Base-by-base conservation (phyloP, 2,888 invertebrate species). In the Frankliniella fusca region DNA sequence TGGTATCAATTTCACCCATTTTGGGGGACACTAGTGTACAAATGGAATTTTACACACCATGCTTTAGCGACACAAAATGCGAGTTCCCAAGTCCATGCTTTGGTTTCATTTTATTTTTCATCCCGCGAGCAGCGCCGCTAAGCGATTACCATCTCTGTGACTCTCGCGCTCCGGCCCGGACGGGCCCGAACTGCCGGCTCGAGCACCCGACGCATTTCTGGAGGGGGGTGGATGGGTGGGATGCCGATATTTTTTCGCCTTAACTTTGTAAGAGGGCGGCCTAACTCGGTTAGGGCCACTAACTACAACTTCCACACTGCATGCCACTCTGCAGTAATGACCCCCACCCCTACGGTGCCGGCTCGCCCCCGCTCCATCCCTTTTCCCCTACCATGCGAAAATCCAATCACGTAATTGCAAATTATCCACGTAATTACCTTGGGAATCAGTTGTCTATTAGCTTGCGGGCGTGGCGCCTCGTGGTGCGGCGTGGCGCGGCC, bases 381-480 rank as follows among this genome's bases (percentile, higher is more conserved):
- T 8, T 70, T 3, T 27, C 70, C 70, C 70, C 54, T 54, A 38
- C 54, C 54, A 15, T 20, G 18, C 54, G 20, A 20, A 54, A 76
- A 76, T 27, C 70, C 70, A 76, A 76, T 76, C 27, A 76, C 70
- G 70, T 76, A 76, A 76, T 76, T 76, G 70, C 70, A 76, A 76
- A 76, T 76, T 76, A 76, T 76, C 70, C 70, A 76, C 70, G 27
- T 76, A 76, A 76, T 76, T 76, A 76, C 70, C 70, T 23, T 9
- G 23, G 23, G 70, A 76, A 76, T 76, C 70, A 76, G 70, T 76
- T 76, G 70, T 23, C 70, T 76, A 76, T 76, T 76, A 76, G 70
- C 23, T 27, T 23, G 61, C n/a, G 18, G 61, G 61, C 15, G 61
- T 15, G 61, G 38, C 38, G 38, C 38, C 38, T 38, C 38, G 10